Percentiles rank a stretch among this genome's conserved stretches.
phyloP scores from a whole-genome alignment of 2,888 invertebrate species.

The Drosophila falleni region DNA sequence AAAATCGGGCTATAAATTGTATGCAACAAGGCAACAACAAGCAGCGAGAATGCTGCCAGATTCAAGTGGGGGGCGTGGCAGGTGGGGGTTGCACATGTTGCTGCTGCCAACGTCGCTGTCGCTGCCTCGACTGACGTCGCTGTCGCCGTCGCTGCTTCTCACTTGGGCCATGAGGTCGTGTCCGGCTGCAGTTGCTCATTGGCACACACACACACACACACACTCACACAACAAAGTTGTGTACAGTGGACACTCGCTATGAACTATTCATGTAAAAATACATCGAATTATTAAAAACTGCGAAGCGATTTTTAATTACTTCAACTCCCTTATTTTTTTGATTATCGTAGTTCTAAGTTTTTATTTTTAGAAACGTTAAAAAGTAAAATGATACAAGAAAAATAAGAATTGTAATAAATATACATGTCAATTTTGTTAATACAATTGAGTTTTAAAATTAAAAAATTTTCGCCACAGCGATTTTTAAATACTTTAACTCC shows the following conservation, averaged over 20 bases:
- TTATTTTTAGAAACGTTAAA: too few relatives aligned
- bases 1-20: conserved; percentile 62
- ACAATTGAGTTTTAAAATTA: too few relatives aligned
- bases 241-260: conserved; percentile 39
- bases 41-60: not conserved
- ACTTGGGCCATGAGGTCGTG: conserved; percentile 45
- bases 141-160: not conserved
- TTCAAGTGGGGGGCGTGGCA: conserved; percentile 20
- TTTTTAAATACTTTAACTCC: too few relatives aligned
- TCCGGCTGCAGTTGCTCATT: conserved; percentile 16
- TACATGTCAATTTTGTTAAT: too few relatives aligned
- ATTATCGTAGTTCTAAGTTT: too few relatives aligned
- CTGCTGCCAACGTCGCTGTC: conserved; percentile 20
- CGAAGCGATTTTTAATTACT: too few relatives aligned
- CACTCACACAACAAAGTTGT: conserved; percentile 34
- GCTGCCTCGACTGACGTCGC: conserved; percentile 14
- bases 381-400: too few relatives aligned
- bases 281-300: too few relatives aligned
- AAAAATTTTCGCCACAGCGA: too few relatives aligned
- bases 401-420: too few relatives aligned
- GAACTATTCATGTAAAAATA: not conserved
- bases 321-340: too few relatives aligned
- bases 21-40: conserved; percentile 49
- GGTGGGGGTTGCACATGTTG: conserved; percentile 57
- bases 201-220: not conserved